Base-by-base conservation (phyloP, 2,888 invertebrate species). In the Chloroclysta siterata region DNA sequence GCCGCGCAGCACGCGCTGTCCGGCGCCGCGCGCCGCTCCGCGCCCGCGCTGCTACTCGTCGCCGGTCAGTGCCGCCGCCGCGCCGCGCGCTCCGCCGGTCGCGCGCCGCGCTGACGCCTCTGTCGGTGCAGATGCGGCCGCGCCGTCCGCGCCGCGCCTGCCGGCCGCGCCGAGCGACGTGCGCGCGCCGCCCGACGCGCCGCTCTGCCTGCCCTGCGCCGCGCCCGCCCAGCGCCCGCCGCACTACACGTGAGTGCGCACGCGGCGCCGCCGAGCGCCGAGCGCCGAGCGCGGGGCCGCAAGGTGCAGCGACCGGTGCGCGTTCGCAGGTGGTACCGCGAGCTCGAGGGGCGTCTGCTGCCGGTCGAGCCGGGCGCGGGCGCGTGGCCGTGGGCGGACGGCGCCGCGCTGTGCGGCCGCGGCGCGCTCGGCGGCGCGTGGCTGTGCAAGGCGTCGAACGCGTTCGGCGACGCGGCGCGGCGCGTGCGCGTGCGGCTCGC, bases 361-460 rank as follows among this genome's bases (percentile, higher is more conserved):
- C 78, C 84, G 5, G 82, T 80, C 54, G 66, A 62, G 3, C 57
- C 66, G 58, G 88, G 90, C 58, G 65, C 69, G 58, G 63, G 90
- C 57, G 63, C 69, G 48, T 96, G 96, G 93, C 87, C 93, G 71
- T 96, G 96, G 96, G 82, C 95, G 78, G 94, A 94, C 51, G 96
- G 96, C 42, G 93, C 94, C 66, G 96, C 96, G 88, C 93, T 94
- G 70, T 96, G 96, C 84, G 91, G 94, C 94, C 74, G 95, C 95
- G 76, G 94, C 4, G 84, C 91, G 55, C 94, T 94, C 6, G 76
- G 93, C 93, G 29, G 96, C 41, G 90, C 94, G 53, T 96, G 96
- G 93, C 94, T 95, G 58, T 96, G 96, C 85, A 94, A 94, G 73
- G 96, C 95, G 8, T 94, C 93, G 79, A 96, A 96, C 85, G 92